Base-by-base conservation (phyloP, 2,113 vertebrate species). In the Fregetta grallaria region DNA sequence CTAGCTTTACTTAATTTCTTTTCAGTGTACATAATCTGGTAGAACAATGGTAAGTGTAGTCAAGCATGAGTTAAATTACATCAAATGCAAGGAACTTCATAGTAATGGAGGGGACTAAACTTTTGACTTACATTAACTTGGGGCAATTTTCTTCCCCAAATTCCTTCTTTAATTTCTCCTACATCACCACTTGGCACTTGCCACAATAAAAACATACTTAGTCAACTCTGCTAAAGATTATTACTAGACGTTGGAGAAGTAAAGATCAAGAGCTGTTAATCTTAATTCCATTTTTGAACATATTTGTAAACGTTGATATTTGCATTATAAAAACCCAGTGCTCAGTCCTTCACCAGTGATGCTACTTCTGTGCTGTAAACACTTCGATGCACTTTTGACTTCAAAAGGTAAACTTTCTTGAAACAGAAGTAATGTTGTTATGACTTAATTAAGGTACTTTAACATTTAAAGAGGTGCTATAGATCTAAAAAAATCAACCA, bases 161-260 rank as follows among this genome's bases (percentile, higher is more conserved):
- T 67, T 45, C 10, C 17, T 71, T 22, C 7, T 36, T 80, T 38
- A 26, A 6, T 67, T 50, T 81, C 14, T 67, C 13, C 38, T 85
- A 4, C 2, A 6, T 75, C 1, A 9, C 10, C 7, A 3, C 0
- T 84, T 88, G n/a, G 6, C 20, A 8, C 2, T 68, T 88, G 47
- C 38, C 30, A 52, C 15, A 25, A 19, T 29, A 53, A 68, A 40
- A 68, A 29, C 26, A 32, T n/a, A 44, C 5, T 5, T 56, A 11
- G 10, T 78, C 18, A 36, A 3, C 45, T 78, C 17, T 53, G 29
- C 19, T 77, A 20, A 75, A 17, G 12, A 16, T 67, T 38, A 13
- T 62, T 80, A 21, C 21, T 73, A 8, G 32, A 26, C 20, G 8
- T 63, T 2, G 3, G 22, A 67, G 38, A 53, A 67, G 21, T 17